Conservation (phyloP, 1,140 invertebrate species). For the Drosophila arizonae region DNA sequence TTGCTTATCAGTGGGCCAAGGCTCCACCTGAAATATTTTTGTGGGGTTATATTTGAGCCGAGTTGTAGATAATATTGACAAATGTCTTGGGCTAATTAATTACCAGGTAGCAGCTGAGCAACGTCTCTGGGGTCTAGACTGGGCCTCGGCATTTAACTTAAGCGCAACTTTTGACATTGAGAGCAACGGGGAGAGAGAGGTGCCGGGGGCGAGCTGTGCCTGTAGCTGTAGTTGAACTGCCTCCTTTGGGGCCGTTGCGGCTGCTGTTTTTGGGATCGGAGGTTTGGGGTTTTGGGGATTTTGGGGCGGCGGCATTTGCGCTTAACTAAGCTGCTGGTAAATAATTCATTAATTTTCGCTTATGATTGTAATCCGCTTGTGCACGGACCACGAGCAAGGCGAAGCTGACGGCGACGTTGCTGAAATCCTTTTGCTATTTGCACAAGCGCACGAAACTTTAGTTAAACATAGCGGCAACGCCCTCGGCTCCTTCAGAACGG, state of each 20-base stretch:
- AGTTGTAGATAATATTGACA: constrained; percentile 64
- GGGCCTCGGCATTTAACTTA: constrained; percentile 52
- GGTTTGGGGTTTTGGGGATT: neutral
- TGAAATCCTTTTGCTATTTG: constrained; percentile 66
- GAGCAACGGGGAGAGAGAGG: neutral
- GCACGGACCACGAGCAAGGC: constrained; percentile 35
- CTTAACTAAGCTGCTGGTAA: constrained; percentile 65
- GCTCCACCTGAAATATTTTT: neutral
- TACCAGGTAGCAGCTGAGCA: constrained; percentile 52
- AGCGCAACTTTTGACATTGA: constrained; percentile 56
- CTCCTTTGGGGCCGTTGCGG: constrained; percentile 11
- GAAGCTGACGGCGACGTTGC: constrained; percentile 46
- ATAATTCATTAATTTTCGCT: constrained; percentile 71
- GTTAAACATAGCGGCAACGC: constrained; percentile 64
- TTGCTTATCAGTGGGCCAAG: constrained; percentile 12
- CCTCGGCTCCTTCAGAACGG: constrained; percentile 39
- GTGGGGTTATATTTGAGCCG: constrained; percentile 38
- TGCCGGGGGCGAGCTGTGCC: neutral
- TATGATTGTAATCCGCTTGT: constrained; percentile 69
- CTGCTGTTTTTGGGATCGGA: constrained; percentile 2
- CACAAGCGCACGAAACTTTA: constrained; percentile 71
- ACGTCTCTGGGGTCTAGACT: neutral
- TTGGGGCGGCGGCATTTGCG: constrained; percentile 22
- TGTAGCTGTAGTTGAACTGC: neutral
- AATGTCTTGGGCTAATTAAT: constrained; percentile 65